A percentile compares a stretch with the other conserved stretches of the same genome.
These are phyloP conservation scores for Metridium senile DNA, from an alignment of 92 coral and sea anemone genomes.

Conservation along the genomic window DNA sequence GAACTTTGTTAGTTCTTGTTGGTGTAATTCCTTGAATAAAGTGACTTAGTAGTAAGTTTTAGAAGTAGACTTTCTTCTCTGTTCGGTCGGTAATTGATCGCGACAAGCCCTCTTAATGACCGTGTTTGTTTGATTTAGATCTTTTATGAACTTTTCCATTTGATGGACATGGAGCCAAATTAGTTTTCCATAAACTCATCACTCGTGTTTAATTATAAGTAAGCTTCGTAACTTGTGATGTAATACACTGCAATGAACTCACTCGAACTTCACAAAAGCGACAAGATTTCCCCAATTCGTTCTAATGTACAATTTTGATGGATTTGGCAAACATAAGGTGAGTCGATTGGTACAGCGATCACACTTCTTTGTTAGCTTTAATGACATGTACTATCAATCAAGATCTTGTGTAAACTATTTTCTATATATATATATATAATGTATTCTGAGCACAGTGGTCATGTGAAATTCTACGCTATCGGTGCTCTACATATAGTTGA, in stretches of 20 bases:
- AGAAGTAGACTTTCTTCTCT: not conserved
- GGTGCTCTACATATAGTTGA: too few relatives aligned
- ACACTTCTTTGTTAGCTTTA: not conserved
- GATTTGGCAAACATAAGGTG: not conserved
- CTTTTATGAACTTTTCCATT: constrained; percentile 1
- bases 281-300: not conserved
- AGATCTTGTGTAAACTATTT: not conserved
- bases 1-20: not conserved
- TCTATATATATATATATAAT: too few relatives aligned
- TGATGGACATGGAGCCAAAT: constrained; percentile 8
- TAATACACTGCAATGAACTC: not conserved
- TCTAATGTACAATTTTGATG: not conserved
- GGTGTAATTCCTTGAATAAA: not conserved
- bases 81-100: not conserved
- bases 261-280: not conserved
- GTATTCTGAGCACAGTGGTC: too few relatives aligned
- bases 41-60: not conserved
- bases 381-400: not conserved
- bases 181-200: not conserved
- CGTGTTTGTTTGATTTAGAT: not conserved
- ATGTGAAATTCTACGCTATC: too few relatives aligned
- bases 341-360: not conserved
- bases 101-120: not conserved
- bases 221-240: not conserved
- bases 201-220: not conserved